Evolutionary conservation across 2,888 invertebrate genomes (phyloP).

Genomic region (Hemaris fuciformis): DNA sequence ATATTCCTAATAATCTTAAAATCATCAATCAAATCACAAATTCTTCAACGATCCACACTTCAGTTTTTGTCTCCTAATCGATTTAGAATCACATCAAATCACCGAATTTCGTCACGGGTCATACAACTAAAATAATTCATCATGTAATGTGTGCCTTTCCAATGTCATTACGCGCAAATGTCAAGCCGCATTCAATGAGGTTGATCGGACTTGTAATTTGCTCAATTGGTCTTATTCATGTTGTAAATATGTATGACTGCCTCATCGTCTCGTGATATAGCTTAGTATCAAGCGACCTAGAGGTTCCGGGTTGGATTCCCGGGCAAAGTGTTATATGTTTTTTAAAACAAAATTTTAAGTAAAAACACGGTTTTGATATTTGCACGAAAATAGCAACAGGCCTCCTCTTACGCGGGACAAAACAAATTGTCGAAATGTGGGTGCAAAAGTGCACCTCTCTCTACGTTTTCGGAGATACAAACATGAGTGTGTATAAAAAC

Average conservation of each 20-base stretch:
- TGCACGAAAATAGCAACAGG: too few relatives aligned
- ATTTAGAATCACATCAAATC: not conserved
- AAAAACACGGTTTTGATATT: too few relatives aligned
- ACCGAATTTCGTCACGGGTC: not conserved
- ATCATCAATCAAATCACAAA: not conserved
- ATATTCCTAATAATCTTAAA: not conserved
- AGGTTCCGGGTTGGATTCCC: too few relatives aligned
- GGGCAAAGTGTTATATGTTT: too few relatives aligned
- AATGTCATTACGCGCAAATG: not conserved
- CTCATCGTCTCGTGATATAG: too few relatives aligned
- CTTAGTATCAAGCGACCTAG: too few relatives aligned
- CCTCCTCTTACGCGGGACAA: too few relatives aligned
- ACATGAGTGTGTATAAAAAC: too few relatives aligned
- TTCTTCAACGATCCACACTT: not conserved
- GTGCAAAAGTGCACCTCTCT: too few relatives aligned
- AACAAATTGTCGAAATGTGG: too few relatives aligned
- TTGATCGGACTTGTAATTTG: not conserved
- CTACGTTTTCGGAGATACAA: too few relatives aligned
- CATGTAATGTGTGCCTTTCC: not conserved
- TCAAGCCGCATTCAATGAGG: not conserved
- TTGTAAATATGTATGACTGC: not conserved
- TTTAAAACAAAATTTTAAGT: too few relatives aligned
- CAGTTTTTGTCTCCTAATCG: not conserved
- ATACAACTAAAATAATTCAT: not conserved
- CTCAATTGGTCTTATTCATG: not conserved